Percentiles rank a stretch among this genome's conserved stretches.
These are phyloP conservation scores for Dicentrarchus labrax DNA, from an alignment of 2,113 vertebrate species.

Conservation along the genomic window DNA sequence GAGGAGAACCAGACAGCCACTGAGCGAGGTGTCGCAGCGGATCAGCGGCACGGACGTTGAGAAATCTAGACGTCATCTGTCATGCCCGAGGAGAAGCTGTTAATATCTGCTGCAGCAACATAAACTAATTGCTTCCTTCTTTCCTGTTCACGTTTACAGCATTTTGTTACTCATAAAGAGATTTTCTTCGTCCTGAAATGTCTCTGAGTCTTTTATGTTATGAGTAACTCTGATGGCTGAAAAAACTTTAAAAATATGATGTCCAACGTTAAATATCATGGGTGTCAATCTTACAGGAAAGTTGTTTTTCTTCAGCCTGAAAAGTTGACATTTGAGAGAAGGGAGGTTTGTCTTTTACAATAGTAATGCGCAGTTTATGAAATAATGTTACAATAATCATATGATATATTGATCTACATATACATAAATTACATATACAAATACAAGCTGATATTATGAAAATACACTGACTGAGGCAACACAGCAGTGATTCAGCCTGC, in stretches of 20 bases:
- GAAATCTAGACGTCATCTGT: constrained; percentile 52
- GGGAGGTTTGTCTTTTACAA: not conserved
- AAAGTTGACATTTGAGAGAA: constrained; percentile 53
- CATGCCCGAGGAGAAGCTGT: constrained; percentile 23
- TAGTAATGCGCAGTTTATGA: constrained; percentile 17
- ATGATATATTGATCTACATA: too few species aligned
- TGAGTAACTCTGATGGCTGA: constrained; percentile 30
- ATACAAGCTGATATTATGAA: not conserved
- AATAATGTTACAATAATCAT: not conserved
- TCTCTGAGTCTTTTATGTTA: not conserved
- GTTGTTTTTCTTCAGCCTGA: constrained; percentile 34
- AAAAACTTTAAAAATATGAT: constrained; percentile 30
- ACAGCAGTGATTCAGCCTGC: constrained; percentile 5
- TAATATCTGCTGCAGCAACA: constrained; percentile 18
- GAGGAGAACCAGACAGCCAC: constrained; percentile 70
- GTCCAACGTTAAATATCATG: constrained; percentile 49
- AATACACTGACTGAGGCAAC: constrained; percentile 11
- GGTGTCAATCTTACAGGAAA: constrained; percentile 53
- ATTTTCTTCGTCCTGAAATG: constrained; percentile 19
- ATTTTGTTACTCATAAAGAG: not conserved
- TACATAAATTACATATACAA: not conserved
- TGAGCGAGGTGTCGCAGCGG: constrained; percentile 41
- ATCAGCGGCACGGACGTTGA: constrained; percentile 32
- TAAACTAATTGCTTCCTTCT: constrained; percentile 36
- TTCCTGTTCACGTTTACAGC: not conserved